A percentile compares a stretch with the other conserved stretches of the same genome.
Evolutionary conservation across 2,113 vertebrate genomes (phyloP).

Genomic region (Rallus limicola): DNA sequence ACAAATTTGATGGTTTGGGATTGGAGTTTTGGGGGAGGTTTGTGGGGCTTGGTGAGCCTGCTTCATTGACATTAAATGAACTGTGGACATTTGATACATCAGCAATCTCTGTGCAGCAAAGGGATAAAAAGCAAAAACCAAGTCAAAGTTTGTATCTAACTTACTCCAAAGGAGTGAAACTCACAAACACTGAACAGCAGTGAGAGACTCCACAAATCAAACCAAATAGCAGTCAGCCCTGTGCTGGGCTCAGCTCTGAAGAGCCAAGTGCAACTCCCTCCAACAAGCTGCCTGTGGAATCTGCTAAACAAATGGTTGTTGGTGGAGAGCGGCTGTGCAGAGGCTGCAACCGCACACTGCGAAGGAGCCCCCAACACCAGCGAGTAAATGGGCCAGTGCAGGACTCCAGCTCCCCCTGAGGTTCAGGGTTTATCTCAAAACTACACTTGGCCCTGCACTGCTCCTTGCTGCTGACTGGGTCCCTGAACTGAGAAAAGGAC

Average conservation of each 20-base stretch:
- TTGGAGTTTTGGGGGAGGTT: not conserved
- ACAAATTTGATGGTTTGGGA: not conserved
- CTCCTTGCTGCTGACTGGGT: not conserved
- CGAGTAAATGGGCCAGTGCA: not conserved
- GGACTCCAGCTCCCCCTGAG: not conserved
- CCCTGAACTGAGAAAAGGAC: not conserved
- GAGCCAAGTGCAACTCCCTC: not conserved
- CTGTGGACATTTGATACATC: accelerated
- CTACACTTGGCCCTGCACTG: not conserved
- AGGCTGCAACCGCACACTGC: not conserved
- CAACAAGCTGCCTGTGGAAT: not conserved
- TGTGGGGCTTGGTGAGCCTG: not conserved
- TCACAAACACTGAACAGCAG: not conserved
- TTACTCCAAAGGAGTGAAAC: not conserved
- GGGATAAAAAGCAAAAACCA: not conserved
- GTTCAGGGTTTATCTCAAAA: not conserved
- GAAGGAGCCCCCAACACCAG: not conserved
- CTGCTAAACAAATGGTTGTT: not conserved
- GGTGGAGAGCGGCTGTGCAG: not conserved
- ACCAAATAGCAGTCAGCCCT: not conserved
- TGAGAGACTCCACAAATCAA: not conserved
- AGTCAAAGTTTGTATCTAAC: not conserved
- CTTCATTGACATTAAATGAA: not conserved
- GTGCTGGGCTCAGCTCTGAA: not conserved
- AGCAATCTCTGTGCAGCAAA: not conserved